phyloP scores from a whole-genome alignment of 2,113 vertebrate genomes.

The Corythornis madagascariensis region DNA sequence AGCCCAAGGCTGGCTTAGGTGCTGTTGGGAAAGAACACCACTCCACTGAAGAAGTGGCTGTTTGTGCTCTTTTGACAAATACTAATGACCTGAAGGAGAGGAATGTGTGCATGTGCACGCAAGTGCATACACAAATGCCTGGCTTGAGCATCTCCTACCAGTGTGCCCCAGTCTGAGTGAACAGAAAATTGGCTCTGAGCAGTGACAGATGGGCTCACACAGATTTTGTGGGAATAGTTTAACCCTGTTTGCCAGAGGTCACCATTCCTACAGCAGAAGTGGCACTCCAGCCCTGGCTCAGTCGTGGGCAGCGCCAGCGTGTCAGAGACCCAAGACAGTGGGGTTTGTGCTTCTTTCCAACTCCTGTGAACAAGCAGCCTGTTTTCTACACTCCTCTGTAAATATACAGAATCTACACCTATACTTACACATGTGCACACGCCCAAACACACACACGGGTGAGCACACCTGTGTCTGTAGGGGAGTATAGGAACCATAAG shows the following conservation, averaged over 20 bases:
- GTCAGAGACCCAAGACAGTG: neutral
- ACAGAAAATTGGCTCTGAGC: neutral
- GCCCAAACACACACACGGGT: too few species aligned
- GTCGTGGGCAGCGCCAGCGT: rapidly evolving
- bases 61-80: neutral
- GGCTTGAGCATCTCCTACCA: neutral
- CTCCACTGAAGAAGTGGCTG: neutral
- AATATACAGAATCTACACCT: neutral
- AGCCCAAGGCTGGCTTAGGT: neutral
- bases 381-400: neutral
- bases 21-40: neutral
- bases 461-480: neutral
- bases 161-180: neutral
- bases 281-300: neutral
- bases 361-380: neutral
- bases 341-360: neutral
- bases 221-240: neutral
- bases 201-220: neutral
- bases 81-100: neutral
- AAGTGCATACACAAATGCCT: neutral
- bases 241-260: neutral
- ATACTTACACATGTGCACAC: neutral
- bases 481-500: neutral
- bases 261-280: neutral
- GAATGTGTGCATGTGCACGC: neutral